Evolutionary conservation across 2,888 invertebrate species (phyloP).

Genomic region (Parelbella ahira): DNA sequence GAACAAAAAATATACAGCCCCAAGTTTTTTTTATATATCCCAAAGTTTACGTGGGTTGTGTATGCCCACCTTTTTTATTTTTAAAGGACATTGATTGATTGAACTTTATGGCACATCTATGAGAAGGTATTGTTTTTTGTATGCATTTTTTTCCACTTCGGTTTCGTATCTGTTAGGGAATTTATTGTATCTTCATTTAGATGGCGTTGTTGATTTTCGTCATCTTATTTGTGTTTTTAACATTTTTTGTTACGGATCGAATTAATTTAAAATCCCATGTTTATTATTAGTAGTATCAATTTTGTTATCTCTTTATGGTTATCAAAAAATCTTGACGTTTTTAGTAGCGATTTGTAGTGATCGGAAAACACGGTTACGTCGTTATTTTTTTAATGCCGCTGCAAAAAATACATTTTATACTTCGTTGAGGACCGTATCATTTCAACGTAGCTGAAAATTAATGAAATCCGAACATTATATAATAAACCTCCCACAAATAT

Average conservation of each 20-base stretch:
- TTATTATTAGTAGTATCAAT: slow-evolving; percentile 8
- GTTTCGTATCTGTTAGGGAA: slow-evolving; percentile 45
- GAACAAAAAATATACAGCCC: slow-evolving; percentile 63
- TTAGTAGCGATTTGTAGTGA: too few relatives aligned
- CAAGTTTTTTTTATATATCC: slow-evolving; percentile 57
- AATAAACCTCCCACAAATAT: slow-evolving; percentile 4
- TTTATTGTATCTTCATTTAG: slow-evolving; percentile 75
- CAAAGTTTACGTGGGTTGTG: slow-evolving; percentile 74
- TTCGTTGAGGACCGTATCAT: too few relatives aligned
- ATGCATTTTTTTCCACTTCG: slow-evolving; percentile 43
- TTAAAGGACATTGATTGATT: slow-evolving; percentile 77
- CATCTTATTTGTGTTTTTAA: slow-evolving; percentile 9
- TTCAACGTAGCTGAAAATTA: too few relatives aligned
- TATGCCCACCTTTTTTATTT: slow-evolving; percentile 66
- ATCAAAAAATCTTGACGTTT: neutral
- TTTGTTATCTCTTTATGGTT: neutral
- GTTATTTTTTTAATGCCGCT: too few relatives aligned
- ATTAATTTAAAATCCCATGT: slow-evolving; percentile 10
- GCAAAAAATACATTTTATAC: too few relatives aligned
- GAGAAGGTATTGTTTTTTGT: slow-evolving; percentile 73
- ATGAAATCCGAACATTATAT: too few relatives aligned
- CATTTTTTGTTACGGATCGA: slow-evolving; percentile 3
- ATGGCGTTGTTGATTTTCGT: slow-evolving; percentile 41
- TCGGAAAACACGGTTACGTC: too few relatives aligned
- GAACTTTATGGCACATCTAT: slow-evolving; percentile 71